Evolutionary conservation across 1,140 invertebrate genomes (phyloP).

Genomic region (Drosophila subpulchrella): DNA sequence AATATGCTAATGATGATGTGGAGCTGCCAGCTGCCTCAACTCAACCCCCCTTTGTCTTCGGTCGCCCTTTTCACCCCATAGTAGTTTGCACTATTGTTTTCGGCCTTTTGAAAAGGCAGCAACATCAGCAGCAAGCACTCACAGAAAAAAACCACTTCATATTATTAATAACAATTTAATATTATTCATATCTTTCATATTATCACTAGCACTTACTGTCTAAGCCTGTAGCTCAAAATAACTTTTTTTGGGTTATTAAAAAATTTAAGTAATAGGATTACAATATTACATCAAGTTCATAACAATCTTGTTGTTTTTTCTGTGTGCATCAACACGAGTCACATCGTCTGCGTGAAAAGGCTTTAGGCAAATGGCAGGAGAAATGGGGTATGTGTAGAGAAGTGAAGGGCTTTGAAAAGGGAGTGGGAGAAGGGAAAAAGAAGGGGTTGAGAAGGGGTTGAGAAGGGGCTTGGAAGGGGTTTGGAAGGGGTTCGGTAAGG

Average conservation of each 20-base stretch:
- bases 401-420: background rate
- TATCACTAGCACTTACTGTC: too few relatives aligned
- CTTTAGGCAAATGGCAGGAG: conserved; percentile 41
- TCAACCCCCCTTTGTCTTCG: too few relatives aligned
- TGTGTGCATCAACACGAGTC: background rate
- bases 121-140: background rate
- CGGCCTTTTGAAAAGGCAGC: background rate
- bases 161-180: too few relatives aligned
- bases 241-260: too few relatives aligned
- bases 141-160: too few relatives aligned
- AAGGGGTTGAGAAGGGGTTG: background rate
- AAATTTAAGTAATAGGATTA: too few relatives aligned
- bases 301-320: too few relatives aligned
- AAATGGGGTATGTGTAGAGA: conserved; percentile 22
- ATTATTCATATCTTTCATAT: too few relatives aligned
- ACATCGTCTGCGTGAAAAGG: conserved; percentile 24
- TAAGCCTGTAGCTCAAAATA: too few relatives aligned
- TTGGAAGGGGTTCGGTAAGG: too few relatives aligned
- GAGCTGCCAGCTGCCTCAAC: conserved; percentile 7
- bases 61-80: too few relatives aligned
- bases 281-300: too few relatives aligned
- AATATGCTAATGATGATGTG: conserved; percentile 78
- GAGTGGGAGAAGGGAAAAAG: background rate
- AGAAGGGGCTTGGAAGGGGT: background rate
- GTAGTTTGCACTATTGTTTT: conserved; percentile 7